Evolutionary conservation across 2,888 invertebrate genomes (phyloP), one percentile per base, ranked within the genome.

Genomic region (Zele albiditarsus): DNA sequence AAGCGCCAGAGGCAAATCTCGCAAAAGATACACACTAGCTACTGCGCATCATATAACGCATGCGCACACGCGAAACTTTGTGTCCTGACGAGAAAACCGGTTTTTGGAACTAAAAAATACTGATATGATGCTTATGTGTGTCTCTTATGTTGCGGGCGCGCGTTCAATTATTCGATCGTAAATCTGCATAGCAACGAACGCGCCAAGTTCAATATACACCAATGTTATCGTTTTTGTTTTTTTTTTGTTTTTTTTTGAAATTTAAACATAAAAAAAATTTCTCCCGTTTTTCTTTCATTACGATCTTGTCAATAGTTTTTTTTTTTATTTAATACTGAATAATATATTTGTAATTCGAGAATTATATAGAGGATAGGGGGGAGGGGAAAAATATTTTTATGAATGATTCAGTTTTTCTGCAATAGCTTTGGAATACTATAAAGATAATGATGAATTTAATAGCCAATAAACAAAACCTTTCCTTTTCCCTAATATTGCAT

Each of bases 151-250:
- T 16, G 27, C 31, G 33, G 62, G 62, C 28, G 73, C 74, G 77
- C 71, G 78, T 80, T 81, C 81, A 80, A 81, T 82, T 83, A 83
- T 82, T 80, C 81, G 78, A 79, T 81, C 81, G 79, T 82, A 82
- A 83, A 82, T 82, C 80, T 75, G 74, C 77, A 69, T 78, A 74
- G 76, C 78, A 79, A 77, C 79, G 78, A 80, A 81, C 31, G 38
- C n/a, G 38, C 14, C 38, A 38, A 16, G 58, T 67, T 46, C 38
- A 60, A 71, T 71, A 71, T 33, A 68, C 27, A 69, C n/a, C n/a
- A n/a, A 46, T 46, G 20, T 31, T 57, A 33, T 69, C 12, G 16
- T 28, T 69, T 69, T 49, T n/a, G 46, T 33, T 67, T 42, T 62
- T 28, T 69, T 28, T 20, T 68, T 16, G 28, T 38, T 14, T 49